Evolutionary conservation across 2,888 invertebrate species (phyloP).

Genomic region (Platycnemis pennipes): DNA sequence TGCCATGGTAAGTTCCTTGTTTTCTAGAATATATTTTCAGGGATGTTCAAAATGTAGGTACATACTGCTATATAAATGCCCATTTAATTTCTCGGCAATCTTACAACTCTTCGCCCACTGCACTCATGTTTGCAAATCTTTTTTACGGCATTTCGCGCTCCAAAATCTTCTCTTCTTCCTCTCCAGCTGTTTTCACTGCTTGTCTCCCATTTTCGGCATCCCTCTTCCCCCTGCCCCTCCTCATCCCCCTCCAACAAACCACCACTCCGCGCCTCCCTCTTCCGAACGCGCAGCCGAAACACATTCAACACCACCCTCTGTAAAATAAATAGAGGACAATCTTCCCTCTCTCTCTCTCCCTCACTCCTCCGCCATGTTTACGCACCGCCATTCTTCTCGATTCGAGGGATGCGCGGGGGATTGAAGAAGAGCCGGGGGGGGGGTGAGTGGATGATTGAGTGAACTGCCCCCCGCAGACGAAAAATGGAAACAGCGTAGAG

Average conservation of each 20-base stretch:
- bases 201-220: not conserved
- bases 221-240: not conserved
- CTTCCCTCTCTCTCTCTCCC: not conserved
- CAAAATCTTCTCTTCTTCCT: not conserved
- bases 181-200: not conserved
- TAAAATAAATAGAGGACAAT: not conserved
- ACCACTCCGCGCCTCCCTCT: not conserved
- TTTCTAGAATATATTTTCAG: not conserved
- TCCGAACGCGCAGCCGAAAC: not conserved
- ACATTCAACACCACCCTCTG: not conserved
- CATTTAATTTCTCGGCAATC: not conserved
- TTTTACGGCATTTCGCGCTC: not conserved
- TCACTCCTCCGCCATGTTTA: not conserved
- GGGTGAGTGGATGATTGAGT: not conserved
- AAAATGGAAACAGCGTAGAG: not conserved
- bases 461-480: constrained; percentile 47
- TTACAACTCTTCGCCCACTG: not conserved
- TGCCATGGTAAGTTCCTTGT: not conserved
- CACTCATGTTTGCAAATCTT: not conserved
- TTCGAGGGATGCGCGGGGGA: not conserved
- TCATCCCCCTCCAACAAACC: not conserved
- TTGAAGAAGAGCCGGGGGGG: not conserved
- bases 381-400: not conserved
- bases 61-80: not conserved
- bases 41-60: not conserved